These are phyloP conservation scores for Crotalus viridis DNA, from an alignment of 2,113 vertebrate species.

Conservation along the genomic window DNA sequence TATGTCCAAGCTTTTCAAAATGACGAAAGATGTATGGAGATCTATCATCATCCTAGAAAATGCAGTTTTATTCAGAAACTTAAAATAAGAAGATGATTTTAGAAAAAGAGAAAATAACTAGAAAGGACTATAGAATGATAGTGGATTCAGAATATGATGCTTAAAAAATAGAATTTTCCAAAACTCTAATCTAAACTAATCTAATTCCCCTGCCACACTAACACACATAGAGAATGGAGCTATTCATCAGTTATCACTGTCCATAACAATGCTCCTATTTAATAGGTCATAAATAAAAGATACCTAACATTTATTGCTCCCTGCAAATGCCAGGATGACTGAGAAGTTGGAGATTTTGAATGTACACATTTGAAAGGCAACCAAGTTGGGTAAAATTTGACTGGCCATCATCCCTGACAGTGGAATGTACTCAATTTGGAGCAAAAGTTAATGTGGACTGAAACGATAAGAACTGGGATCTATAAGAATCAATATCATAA, in stretches of 20 bases:
- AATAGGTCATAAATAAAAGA: background rate
- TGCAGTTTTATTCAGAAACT: background rate
- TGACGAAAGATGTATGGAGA: background rate
- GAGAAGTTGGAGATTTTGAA: background rate
- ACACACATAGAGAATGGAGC: background rate
- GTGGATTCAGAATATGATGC: background rate
- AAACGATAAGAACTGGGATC: background rate
- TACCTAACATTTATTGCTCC: background rate
- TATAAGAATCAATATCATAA: background rate
- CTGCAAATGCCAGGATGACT: background rate
- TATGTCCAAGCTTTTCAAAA: background rate
- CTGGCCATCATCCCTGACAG: background rate
- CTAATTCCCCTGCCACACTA: background rate
- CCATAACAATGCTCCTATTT: background rate
- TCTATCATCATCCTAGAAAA: background rate
- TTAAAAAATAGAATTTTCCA: background rate
- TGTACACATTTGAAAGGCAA: background rate
- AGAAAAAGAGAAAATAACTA: background rate
- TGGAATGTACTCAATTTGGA: background rate
- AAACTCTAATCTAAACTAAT: background rate
- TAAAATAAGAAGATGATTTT: background rate
- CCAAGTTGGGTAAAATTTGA: background rate
- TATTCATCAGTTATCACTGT: background rate
- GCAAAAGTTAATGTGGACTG: background rate
- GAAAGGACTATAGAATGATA: background rate